A percentile compares a stretch with the other conserved stretches of the same genome.
Conservation (phyloP, 2,797 vertebrate genomes). For the Myripristis jacobus region DNA sequence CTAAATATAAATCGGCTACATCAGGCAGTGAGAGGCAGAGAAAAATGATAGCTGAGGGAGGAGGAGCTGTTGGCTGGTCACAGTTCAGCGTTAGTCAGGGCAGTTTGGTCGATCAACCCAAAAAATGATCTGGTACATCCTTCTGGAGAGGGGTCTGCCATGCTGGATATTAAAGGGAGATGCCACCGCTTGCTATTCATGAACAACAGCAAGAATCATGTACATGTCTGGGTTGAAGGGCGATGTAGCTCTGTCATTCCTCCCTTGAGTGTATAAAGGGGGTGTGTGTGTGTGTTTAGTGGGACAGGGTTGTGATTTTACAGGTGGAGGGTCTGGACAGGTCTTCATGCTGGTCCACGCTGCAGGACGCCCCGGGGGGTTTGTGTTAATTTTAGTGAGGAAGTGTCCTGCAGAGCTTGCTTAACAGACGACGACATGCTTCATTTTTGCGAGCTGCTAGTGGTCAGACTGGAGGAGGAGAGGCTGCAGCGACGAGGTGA, state of each 20-base stretch:
- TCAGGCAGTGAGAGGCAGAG: slow-evolving; percentile 53
- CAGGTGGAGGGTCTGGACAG: slow-evolving; percentile 59
- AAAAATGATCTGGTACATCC: background rate
- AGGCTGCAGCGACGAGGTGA: slow-evolving; percentile 48
- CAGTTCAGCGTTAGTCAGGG: background rate
- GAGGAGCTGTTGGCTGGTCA: background rate
- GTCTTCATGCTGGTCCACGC: slow-evolving; percentile 60
- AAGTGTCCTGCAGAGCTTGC: no score
- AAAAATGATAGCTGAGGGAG: slow-evolving; percentile 12
- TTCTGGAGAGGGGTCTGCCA: no score
- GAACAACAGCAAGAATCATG: background rate
- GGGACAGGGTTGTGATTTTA: slow-evolving; percentile 18
- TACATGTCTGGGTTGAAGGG: background rate
- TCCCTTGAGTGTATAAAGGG: slow-evolving; percentile 58
- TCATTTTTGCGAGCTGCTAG: slow-evolving; percentile 5
- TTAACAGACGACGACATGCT: slow-evolving; percentile 5
- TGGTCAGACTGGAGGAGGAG: slow-evolving; percentile 37
- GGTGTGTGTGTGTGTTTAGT: slow-evolving; percentile 39
- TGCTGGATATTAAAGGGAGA: background rate
- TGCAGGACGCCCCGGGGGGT: slow-evolving; percentile 25
- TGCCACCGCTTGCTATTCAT: background rate
- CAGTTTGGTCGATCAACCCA: slow-evolving; percentile 45
- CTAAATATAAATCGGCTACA: slow-evolving; percentile 8
- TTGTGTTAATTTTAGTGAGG: background rate
- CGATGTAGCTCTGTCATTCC: slow-evolving; percentile 61